Evolutionary conservation across 2,113 vertebrate genomes (phyloP), one percentile per base, ranked within the genome.

Genomic region (Azemiops feae): DNA sequence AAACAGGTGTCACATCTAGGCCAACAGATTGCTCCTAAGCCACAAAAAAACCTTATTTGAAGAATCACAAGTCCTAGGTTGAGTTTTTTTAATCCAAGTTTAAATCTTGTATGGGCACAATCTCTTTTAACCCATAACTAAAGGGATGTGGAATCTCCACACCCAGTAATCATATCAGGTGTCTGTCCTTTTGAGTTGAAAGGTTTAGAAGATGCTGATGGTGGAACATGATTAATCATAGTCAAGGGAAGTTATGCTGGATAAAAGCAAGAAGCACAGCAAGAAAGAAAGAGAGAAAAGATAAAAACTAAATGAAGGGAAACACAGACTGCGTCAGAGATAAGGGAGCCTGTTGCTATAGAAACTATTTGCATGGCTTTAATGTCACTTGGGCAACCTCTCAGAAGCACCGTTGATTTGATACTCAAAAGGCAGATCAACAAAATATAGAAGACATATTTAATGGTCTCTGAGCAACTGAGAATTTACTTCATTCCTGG

Each of bases 291-390:
- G 27, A 57, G 45, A 55, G 30, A 39, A 43, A 4, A 53, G 81
- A 90, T 92, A 96, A 92, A 69, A 85, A 86, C 14, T 69, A 85
- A 94, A 96, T 94, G 89, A 95, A 60, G 96, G 52, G 92, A 43
- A 94, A 64, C 39, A 57, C 53, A 95, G 93, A 95, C 92, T 96
- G 95, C 89, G 45, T 96, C 96, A 96, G 91, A 94, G 93, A 93
- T 92, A 93, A 95, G 90, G 89, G 95, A 57, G 96, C 95, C 88
- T 96, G 97, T 98, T 97, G 96, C 97, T 97, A 97, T 97, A 97
- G 97, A 96, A 97, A 98, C 97, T 95, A 95, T 96, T 97, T 96
- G 94, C 85, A 95, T 95, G 91, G 93, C 95, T 96, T 96, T 94
- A 95, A 94, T 95, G 93, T 97, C 95, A 92, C 95, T 94, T 89